Percentiles rank a stretch among this genome's conserved stretches.
Evolutionary conservation across 2,888 invertebrate genomes (phyloP).

Genomic region (Drosophila limbata): DNA sequence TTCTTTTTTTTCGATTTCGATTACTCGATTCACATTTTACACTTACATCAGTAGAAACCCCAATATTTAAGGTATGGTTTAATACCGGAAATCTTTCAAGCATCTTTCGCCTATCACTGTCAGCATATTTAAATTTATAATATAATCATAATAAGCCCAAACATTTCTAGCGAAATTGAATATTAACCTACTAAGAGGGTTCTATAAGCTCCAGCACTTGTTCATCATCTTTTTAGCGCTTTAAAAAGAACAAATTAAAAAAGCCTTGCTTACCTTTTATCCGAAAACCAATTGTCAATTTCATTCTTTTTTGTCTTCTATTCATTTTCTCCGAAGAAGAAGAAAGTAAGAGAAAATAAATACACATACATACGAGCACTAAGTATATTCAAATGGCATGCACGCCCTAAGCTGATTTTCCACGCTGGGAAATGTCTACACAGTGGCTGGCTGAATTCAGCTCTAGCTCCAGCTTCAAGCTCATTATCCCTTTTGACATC

Average conservation of each 20-base stretch:
- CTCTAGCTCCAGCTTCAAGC: slow-evolving; percentile 31
- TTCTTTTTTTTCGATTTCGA: too few relatives aligned
- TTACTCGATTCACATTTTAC: too few relatives aligned
- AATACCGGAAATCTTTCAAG: slow-evolving; percentile 1
- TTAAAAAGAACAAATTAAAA: slow-evolving; percentile 39
- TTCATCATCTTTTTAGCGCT: slow-evolving; percentile 30
- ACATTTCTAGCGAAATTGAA: slow-evolving; percentile 30
- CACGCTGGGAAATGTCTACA: slow-evolving; percentile 41
- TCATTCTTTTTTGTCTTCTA: slow-evolving; percentile 41
- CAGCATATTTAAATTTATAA: slow-evolving; percentile 32
- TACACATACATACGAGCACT: not conserved
- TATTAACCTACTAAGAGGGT: slow-evolving; percentile 41
- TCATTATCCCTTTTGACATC: slow-evolving; percentile 77
- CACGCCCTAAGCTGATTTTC: slow-evolving; percentile 76
- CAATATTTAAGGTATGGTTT: not conserved
- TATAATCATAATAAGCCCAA: slow-evolving; percentile 49
- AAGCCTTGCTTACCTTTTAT: slow-evolving; percentile 22
- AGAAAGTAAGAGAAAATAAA: slow-evolving; percentile 27
- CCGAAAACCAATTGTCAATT: slow-evolving; percentile 58
- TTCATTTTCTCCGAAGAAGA: slow-evolving; percentile 9
- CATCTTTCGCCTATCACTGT: slow-evolving; percentile 18
- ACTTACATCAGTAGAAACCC: too few relatives aligned
- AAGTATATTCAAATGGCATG: slow-evolving; percentile 72
- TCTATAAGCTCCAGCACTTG: slow-evolving; percentile 30
- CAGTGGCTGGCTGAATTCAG: slow-evolving; percentile 13